Evolutionary conservation across 2,888 invertebrate species (phyloP), one percentile per base, ranked within the genome.

Genomic region (Synergus gifuensis): DNA sequence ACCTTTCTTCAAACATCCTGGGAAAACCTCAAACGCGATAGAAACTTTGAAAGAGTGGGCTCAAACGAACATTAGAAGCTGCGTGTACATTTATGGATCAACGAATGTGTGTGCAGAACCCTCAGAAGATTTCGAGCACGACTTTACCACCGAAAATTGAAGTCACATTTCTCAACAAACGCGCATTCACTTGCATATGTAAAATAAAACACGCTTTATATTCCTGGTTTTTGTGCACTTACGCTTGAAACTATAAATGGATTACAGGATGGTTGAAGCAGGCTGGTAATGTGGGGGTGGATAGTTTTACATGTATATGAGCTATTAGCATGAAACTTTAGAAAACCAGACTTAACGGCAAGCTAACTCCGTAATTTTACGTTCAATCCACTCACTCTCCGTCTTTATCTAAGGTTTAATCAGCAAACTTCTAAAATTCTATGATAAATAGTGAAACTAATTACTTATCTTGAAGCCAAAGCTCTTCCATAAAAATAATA

Each of bases 321-420:
- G 58, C 18, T 58, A 18, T 18, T 18, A 18, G 9, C 11, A 58
- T 58, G 58, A 11, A 58, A 54, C 58, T 54, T 54, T 54, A n/a
- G 54, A 18, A 54, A 54, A 54, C 9, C 54, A 54, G 54, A 54
- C 54, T 54, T 54, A 54, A 16, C n/a, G 54, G 54, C 54, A 54
- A 54, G 54, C 54, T 54, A n/a, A 54, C 8, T 7, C 9, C 54
- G n/a, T 54, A 54, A 54, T 54, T 54, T 54, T 54, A 54, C n/a
- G 54, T 54, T 54, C 54, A 54, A 54, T 54, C 54, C 54, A 54
- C 54, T 54, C 54, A 18, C 54, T 54, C n/a, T 54, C 54, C 54
- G n/a, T 54, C 54, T 54, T 54, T 8, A n/a, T 54, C n/a, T 54
- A 54, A 54, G n/a, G n/a, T 54, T 54, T 54, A 54, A 54, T 54